Evolutionary conservation across 2,888 invertebrate genomes (phyloP).

Genomic region (Lasius fuliginosus): DNA sequence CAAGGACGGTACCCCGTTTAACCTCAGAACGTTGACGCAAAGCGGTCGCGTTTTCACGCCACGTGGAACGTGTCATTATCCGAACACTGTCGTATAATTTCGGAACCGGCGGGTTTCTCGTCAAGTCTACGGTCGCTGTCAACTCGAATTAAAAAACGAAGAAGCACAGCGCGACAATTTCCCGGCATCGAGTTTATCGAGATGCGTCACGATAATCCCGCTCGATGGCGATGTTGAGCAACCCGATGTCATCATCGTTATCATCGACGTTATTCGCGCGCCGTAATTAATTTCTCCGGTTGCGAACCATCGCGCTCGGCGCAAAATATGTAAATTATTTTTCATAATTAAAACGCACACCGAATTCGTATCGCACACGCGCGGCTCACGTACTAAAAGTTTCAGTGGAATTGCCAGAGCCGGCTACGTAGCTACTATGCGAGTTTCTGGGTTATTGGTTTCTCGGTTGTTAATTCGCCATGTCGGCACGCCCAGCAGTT

Average conservation of each 20-base stretch:
- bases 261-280: slow-evolving; percentile 14
- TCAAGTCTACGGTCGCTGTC: background rate
- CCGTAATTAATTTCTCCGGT: slow-evolving; percentile 32
- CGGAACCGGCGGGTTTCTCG: background rate
- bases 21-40: background rate
- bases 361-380: slow-evolving; percentile 15
- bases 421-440: slow-evolving; percentile 34
- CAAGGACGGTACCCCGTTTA: slow-evolving; percentile 4
- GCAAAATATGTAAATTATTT: slow-evolving; percentile 38
- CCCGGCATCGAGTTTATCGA: slow-evolving; percentile 26
- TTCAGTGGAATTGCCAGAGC: slow-evolving; percentile 29
- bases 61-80: slow-evolving; percentile 38
- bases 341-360: slow-evolving; percentile 54
- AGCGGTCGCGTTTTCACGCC: slow-evolving; percentile 37
- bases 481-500: slow-evolving; percentile 66
- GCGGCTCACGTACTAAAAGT: slow-evolving; percentile 31
- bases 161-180: background rate
- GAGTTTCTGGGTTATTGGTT: slow-evolving; percentile 69
- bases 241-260: background rate
- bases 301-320: slow-evolving; percentile 15
- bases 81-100: slow-evolving; percentile 42
- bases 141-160: background rate
- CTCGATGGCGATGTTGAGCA: background rate
- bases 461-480: slow-evolving; percentile 70
- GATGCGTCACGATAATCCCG: background rate